These are phyloP conservation scores for Trimorus sp. DNA, from an alignment of 2,888 invertebrate genomes.

Conservation along the genomic window DNA sequence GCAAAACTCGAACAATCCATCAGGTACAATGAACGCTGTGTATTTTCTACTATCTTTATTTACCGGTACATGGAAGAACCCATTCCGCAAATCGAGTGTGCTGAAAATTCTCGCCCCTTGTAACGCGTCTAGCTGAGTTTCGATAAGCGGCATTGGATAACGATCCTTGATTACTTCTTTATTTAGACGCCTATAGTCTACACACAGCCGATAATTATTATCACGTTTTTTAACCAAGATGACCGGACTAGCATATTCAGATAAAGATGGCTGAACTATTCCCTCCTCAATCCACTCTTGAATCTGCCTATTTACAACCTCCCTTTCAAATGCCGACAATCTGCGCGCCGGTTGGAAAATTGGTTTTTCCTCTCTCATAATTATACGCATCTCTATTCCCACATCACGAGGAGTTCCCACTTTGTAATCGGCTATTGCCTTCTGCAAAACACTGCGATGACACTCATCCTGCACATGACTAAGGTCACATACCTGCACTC, in stretches of 20 bases:
- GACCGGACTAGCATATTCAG: constrained; percentile 25
- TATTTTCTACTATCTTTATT: not conserved
- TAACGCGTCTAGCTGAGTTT: constrained; percentile 5
- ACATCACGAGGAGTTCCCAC: no score
- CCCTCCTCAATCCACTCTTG: not conserved
- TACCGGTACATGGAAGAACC: constrained; percentile 7
- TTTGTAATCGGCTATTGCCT: no score
- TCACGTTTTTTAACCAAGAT: constrained; percentile 19
- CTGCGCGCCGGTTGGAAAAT: constrained; percentile 49
- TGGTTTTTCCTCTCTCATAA: not conserved
- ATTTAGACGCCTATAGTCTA: constrained; percentile 69
- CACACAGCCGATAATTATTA: not conserved
- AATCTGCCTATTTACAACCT: constrained; percentile 1
- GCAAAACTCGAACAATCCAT: constrained; percentile 20
- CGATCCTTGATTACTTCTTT: constrained; percentile 70
- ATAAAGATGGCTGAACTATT: constrained; percentile 7
- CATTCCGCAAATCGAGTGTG: constrained; percentile 1
- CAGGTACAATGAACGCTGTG: constrained; percentile 13
- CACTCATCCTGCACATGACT: no score
- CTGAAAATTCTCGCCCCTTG: not conserved
- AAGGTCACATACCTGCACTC: no score
- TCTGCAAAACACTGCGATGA: no score
- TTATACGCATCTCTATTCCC: no score
- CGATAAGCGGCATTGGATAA: constrained; percentile 22
- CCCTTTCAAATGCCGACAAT: constrained; percentile 9